Conservation (phyloP, 2,888 invertebrate genomes). For the Strigamia transsilvanica region DNA sequence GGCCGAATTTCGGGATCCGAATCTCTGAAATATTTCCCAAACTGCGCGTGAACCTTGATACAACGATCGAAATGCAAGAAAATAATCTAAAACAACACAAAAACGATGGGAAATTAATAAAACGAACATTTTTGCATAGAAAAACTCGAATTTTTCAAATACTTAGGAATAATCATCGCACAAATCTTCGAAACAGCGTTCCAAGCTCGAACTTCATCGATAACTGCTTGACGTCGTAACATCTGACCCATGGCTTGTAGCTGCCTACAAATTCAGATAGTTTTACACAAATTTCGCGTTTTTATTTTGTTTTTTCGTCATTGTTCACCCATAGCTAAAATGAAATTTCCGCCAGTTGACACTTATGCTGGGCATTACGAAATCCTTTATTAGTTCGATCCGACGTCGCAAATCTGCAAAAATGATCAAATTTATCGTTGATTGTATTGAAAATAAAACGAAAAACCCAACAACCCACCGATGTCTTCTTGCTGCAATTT, state of each 20-base stretch:
- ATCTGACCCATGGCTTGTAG: conserved; percentile 95
- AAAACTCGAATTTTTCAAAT: neutral
- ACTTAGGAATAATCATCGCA: conserved; percentile 97
- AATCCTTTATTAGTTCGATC: conserved; percentile 97
- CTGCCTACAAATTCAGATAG: conserved; percentile 62
- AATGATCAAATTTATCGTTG: no score
- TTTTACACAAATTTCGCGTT: neutral
- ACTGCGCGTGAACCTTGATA: conserved; percentile 94
- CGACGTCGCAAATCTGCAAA: conserved; percentile 79
- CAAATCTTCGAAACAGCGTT: conserved; percentile 89
- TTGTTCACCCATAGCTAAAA: conserved; percentile 82
- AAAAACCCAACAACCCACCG: conserved; percentile 64
- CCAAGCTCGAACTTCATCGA: conserved; percentile 98
- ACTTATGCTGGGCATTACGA: conserved; percentile 97
- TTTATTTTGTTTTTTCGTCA: neutral
- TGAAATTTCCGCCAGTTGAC: conserved; percentile 90
- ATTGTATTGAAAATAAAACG: no score
- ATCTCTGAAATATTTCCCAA: conserved; percentile 89
- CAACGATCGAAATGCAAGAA: conserved; percentile 90
- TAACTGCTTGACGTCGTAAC: conserved; percentile 94
- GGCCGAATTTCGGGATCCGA: conserved; percentile 92
- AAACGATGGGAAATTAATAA: conserved; percentile 54
- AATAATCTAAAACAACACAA: conserved; percentile 84
- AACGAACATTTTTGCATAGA: no score
- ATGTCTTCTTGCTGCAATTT: conserved; percentile 86